These are phyloP conservation scores for Diarsia brunnea DNA, from an alignment of 2,888 invertebrate species.

Conservation along the genomic window DNA sequence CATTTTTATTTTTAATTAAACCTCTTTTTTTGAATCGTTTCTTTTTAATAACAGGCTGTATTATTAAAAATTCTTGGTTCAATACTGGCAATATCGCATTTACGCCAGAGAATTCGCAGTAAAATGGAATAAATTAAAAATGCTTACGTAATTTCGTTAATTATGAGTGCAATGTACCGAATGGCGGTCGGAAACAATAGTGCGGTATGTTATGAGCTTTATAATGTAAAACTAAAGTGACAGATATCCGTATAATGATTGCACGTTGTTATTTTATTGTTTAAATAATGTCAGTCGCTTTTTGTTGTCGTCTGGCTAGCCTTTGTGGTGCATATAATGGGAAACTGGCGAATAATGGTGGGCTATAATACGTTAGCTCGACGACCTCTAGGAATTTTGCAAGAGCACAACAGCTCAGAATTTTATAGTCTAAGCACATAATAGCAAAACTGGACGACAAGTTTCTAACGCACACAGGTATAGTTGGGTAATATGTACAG, in stretches of 20 bases:
- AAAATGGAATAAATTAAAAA: constrained; percentile 65
- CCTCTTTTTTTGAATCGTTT: constrained; percentile 32
- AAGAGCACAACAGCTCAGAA: background rate
- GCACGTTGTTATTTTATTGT: constrained; percentile 31
- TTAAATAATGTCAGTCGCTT: constrained; percentile 28
- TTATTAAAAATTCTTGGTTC: constrained; percentile 61
- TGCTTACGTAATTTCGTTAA: constrained; percentile 63
- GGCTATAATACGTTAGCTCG: background rate
- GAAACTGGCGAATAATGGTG: background rate
- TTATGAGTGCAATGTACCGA: constrained; percentile 58
- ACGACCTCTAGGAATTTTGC: background rate
- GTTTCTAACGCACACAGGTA: background rate
- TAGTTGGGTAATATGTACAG: background rate
- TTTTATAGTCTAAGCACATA: background rate
- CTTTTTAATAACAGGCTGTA: constrained; percentile 52
- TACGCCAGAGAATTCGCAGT: constrained; percentile 43
- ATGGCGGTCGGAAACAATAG: constrained; percentile 51
- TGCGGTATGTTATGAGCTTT: constrained; percentile 45
- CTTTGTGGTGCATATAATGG: background rate
- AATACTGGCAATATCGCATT: constrained; percentile 61
- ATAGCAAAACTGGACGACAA: background rate
- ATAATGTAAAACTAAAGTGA: constrained; percentile 50
- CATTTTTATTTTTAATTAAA: constrained; percentile 58
- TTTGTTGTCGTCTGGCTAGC: constrained; percentile 6
- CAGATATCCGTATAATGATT: constrained; percentile 37